These are phyloP conservation scores for Fukomys damarensis DNA, from an alignment of 2,113 vertebrate genomes.

Conservation along the genomic window DNA sequence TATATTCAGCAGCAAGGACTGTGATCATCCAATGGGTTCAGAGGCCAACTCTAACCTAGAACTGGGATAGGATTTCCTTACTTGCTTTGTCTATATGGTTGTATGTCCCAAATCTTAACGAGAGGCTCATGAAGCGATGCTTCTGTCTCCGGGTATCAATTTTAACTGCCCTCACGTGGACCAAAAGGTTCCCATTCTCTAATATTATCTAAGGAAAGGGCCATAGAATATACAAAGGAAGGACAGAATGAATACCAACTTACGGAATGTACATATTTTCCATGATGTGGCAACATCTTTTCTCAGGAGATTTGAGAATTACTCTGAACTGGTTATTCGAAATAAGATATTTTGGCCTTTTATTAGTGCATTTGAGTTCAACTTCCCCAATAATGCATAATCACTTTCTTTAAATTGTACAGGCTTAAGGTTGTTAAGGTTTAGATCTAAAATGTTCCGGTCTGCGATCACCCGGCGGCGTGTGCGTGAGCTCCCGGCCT, in stretches of 20 bases:
- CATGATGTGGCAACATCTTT: background rate
- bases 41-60: background rate
- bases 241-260: background rate
- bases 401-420: background rate
- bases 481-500: no score
- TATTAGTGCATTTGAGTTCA: background rate
- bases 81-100: background rate
- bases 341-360: background rate
- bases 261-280: background rate
- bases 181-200: background rate
- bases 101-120: background rate
- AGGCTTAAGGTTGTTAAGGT: background rate
- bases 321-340: background rate
- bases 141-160: background rate
- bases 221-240: background rate
- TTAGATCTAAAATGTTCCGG: background rate
- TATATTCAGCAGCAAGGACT: background rate
- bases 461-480: no score
- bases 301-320: background rate
- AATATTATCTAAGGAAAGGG: background rate
- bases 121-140: background rate
- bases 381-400: background rate
- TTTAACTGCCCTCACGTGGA: background rate
- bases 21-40: background rate
- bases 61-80: background rate